Percentiles rank a stretch among this genome's conserved stretches.
phyloP scores from a whole-genome alignment of 2,888 invertebrate genomes.

The Tromatobia lineatoria region DNA sequence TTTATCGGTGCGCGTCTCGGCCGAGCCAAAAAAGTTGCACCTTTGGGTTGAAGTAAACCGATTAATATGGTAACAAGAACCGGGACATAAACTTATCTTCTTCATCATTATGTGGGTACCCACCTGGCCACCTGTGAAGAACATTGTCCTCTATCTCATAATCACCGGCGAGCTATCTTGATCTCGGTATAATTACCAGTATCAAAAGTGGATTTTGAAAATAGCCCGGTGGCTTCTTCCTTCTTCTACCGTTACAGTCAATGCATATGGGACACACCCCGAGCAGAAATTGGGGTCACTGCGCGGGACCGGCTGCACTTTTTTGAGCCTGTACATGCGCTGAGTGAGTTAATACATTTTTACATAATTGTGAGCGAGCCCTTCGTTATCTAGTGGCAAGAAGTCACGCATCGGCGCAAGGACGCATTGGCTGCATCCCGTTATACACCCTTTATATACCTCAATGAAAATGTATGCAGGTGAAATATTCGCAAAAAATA shows the following conservation, averaged over 20 bases:
- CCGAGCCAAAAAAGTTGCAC: not conserved
- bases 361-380: slow-evolving; percentile 26
- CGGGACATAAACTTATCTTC: slow-evolving; percentile 6
- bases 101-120: not conserved
- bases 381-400: not conserved
- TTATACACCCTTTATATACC: not conserved
- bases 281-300: too few species aligned
- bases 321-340: not conserved
- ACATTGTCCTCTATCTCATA: slow-evolving; percentile 7
- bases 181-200: slow-evolving; percentile 6
- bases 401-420: slow-evolving; percentile 57
- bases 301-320: not conserved
- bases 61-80: not conserved
- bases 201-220: slow-evolving; percentile 21
- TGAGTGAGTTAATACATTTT: slow-evolving; percentile 33
- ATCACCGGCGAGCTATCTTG: slow-evolving; percentile 7
- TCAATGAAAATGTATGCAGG: not conserved
- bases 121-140: slow-evolving; percentile 28
- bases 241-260: slow-evolving; percentile 29
- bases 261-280: not conserved
- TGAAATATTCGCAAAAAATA: too few species aligned
- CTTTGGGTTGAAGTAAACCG: not conserved
- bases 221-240: not conserved
- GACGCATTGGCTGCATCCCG: slow-evolving; percentile 1
- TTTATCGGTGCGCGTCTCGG: not conserved